Base-by-base conservation (phyloP, 2,888 invertebrate species). In the Anorthoa munda region DNA sequence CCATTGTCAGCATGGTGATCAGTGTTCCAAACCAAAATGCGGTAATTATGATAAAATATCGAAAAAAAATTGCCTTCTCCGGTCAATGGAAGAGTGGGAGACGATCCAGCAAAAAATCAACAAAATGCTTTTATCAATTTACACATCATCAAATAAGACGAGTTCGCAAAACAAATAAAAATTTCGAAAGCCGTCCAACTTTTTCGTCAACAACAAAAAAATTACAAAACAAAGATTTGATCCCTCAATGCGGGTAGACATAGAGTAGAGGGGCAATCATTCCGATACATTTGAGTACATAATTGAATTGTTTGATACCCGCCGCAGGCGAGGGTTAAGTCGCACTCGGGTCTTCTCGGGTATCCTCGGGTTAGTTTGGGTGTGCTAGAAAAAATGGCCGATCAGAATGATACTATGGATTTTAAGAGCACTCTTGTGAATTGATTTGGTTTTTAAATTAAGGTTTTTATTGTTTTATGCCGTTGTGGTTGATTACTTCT, bases 241-340 rank as follows among this genome's bases (percentile, higher is more conserved):
- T 58, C 21, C 26, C 2, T 23, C 12, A 51, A 39, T 65, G 18
- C 64, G 70, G 84, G 75, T 55, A 56, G 39, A 9, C 39, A 39
- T 39, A 39, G 4, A 53, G 21, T 21, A 12, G 13, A 26, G 56
- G 59, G 76, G 75, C 84, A 84, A 87, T 88, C 87, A 90, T 90
- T 89, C 85, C 86, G 75, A 79, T 83, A 81, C 85, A 87, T 88
- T 84, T 83, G 81, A 65, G 69, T 69, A 79, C 72, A 51, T 85
- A 82, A 84, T 85, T 81, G 79, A 86, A 86, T 86, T 86, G 86
- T 86, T 85, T 81, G 82, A 71, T 76, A 72, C 65, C 75, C 39
- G 77, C 66, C 46, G 75, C 65, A 73, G 82, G 78, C 48, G 63
- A 63, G 72, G 76, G 80, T 58, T 66, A 39, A 64, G n/a, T 15